Evolutionary conservation across 2,113 vertebrate genomes (phyloP), one percentile per base, ranked within the genome.

Genomic region (Scomber scombrus): DNA sequence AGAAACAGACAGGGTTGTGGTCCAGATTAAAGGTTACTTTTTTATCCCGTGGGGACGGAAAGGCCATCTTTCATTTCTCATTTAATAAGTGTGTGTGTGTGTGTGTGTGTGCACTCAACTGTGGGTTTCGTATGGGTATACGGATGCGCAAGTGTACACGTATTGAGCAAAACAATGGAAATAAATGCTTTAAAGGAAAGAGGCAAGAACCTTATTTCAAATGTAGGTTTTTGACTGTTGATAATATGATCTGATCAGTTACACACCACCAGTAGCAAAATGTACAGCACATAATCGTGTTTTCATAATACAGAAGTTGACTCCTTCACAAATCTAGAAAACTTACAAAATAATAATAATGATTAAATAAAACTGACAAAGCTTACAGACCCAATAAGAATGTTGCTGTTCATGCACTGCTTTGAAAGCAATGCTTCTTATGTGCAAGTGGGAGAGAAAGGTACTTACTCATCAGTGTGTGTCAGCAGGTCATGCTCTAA

Each of bases 1-100:
- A 69, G 66, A 87, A 91, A 82, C 55, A 67, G 57, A 78, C 64
- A 75, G 78, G 80, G 78, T 76, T 76, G 64, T 43, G 64, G 72
- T 83, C 80, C 68, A 81, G 73, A 85, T 75, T 61, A 92, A 92
- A 92, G 88, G 90, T 88, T 88, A 81, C 75, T 58, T 46, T 87
- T 87, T 86, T 51, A 82, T 86, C 67, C 81, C 70, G 76, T 77
- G 71, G 78, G 54, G 63, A 89, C 14, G 67, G 85, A 89, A 89
- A 91, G 71, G 86, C 79, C 81, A 90, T 84, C 85, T 89, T 78
- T 90, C 86, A 88, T 89, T 85, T 89, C 78, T 81, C 62, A 86
- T 91, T 91, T 81, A 62, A 84, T 63, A 81, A 76, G 64, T 19
- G 11, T 47, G 31, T 60, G 31, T 34, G 31, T 34, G 31, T 34